These are phyloP conservation scores for Archips xylosteana DNA, from an alignment of 2,888 invertebrate genomes.

Conservation along the genomic window DNA sequence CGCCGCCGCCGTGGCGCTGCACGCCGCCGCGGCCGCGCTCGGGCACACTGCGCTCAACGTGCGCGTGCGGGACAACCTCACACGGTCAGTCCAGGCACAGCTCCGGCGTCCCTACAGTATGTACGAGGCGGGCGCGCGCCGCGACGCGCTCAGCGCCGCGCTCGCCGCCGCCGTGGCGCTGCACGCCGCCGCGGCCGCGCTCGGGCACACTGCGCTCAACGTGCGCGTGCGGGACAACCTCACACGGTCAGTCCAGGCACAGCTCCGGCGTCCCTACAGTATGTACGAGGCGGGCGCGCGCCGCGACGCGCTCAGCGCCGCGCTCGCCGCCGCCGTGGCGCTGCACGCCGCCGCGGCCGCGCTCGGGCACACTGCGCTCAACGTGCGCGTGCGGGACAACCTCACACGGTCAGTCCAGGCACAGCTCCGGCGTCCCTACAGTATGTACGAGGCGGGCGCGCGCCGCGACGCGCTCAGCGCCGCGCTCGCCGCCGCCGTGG, in stretches of 20 bases:
- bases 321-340: slow-evolving; percentile 91
- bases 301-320: slow-evolving; percentile 88
- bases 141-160: slow-evolving; percentile 88
- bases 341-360: slow-evolving; percentile 93
- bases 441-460: slow-evolving; percentile 89
- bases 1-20: slow-evolving; percentile 90
- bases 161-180: slow-evolving; percentile 91
- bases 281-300: slow-evolving; percentile 89
- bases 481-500: slow-evolving; percentile 90
- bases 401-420: slow-evolving; percentile 84
- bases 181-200: slow-evolving; percentile 93
- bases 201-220: slow-evolving; percentile 95
- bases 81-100: slow-evolving; percentile 70
- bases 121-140: slow-evolving; percentile 90
- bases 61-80: slow-evolving; percentile 91
- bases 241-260: slow-evolving; percentile 79
- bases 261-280: no score
- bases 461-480: slow-evolving; percentile 89
- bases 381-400: slow-evolving; percentile 93
- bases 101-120: no score
- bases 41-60: slow-evolving; percentile 96
- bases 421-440: no score
- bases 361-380: slow-evolving; percentile 94
- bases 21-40: slow-evolving; percentile 93
- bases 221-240: slow-evolving; percentile 93